Conservation (phyloP, 2,888 invertebrate genomes). For the Cataglyphis cursor region DNA sequence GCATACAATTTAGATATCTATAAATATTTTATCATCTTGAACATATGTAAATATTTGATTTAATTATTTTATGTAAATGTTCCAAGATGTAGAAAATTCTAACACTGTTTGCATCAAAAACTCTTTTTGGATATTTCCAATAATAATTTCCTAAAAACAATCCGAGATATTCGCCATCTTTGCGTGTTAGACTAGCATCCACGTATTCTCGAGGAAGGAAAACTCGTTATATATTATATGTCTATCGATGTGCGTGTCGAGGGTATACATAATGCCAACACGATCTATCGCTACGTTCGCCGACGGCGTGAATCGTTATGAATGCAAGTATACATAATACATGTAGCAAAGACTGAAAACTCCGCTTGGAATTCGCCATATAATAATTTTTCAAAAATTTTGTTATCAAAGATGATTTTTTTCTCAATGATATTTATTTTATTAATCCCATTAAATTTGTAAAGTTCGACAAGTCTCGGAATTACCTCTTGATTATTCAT, state of each 20-base stretch:
- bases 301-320: slow-evolving; percentile 70
- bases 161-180: slow-evolving; percentile 65
- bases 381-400: slow-evolving; percentile 64
- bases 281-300: slow-evolving; percentile 63
- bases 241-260: slow-evolving; percentile 56
- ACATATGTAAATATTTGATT: neutral
- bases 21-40: slow-evolving; percentile 8
- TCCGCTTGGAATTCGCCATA: slow-evolving; percentile 83
- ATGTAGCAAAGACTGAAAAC: slow-evolving; percentile 70
- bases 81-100: neutral
- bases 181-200: slow-evolving; percentile 76
- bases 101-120: neutral
- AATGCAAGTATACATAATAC: slow-evolving; percentile 68
- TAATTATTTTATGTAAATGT: neutral
- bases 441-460: slow-evolving; percentile 74
- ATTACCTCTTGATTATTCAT: slow-evolving; percentile 7
- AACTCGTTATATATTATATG: slow-evolving; percentile 50
- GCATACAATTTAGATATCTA: neutral
- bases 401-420: slow-evolving; percentile 81
- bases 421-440: slow-evolving; percentile 79
- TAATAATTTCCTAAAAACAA: neutral
- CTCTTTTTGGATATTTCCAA: neutral
- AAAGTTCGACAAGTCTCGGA: neutral
- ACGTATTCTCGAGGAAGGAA: slow-evolving; percentile 62
- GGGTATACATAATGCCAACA: slow-evolving; percentile 48